Conservation (phyloP, 1,140 invertebrate genomes). For the Drosophila parvula region DNA sequence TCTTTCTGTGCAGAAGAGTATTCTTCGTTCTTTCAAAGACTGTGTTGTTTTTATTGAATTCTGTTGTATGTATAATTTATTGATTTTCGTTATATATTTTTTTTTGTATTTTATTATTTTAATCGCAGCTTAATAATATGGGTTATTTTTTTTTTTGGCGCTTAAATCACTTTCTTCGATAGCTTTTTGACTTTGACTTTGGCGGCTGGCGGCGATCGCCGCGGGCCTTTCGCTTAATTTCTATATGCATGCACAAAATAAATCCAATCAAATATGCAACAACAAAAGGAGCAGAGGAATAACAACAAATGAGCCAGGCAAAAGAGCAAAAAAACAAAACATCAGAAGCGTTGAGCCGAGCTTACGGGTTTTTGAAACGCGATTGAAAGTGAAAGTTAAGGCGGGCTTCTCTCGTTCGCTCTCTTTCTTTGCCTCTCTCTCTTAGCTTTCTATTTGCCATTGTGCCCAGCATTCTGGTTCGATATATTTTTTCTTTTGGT, state of each 20-base stretch:
- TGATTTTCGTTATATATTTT: not conserved
- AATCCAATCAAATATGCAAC: conserved; percentile 66
- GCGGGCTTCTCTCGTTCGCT: conserved; percentile 7
- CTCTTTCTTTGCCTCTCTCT: conserved; percentile 14
- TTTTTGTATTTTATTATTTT: not conserved
- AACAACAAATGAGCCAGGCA: conserved; percentile 8
- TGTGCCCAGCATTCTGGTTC: conserved; percentile 31
- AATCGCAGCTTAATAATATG: conserved; percentile 1
- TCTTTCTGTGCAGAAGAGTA: not conserved
- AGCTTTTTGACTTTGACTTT: conserved; percentile 40
- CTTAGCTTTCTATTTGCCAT: conserved; percentile 66
- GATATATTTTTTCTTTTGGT: conserved; percentile 17
- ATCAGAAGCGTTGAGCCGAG: conserved; percentile 40
- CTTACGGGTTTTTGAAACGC: conserved; percentile 74
- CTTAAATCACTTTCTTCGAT: conserved; percentile 70
- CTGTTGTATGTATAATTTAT: not conserved
- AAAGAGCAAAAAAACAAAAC: conserved; percentile 29
- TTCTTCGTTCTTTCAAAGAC: not conserved
- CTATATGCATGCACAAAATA: conserved; percentile 64
- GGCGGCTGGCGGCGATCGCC: conserved; percentile 31
- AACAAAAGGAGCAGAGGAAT: conserved; percentile 12
- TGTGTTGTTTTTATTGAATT: not conserved
- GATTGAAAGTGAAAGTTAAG: conserved; percentile 78
- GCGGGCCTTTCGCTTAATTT: conserved; percentile 74
- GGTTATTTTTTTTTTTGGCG: conserved; percentile 17